These are phyloP conservation scores for Conger conger DNA, from an alignment of 2,113 vertebrate genomes.

Conservation along the genomic window DNA sequence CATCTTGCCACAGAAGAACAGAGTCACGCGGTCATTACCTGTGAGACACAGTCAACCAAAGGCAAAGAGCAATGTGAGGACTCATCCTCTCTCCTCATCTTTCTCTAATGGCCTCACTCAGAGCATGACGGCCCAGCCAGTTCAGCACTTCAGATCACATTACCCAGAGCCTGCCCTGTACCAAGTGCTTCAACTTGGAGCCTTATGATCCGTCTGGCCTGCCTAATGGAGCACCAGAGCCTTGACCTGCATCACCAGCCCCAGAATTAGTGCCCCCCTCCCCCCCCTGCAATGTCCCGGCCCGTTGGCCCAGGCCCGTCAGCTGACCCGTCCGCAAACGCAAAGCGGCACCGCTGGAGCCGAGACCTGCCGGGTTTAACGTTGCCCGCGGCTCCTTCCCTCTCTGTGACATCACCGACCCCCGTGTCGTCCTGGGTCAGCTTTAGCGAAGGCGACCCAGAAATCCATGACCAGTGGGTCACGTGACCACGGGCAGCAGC, in stretches of 20 bases:
- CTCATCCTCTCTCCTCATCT: slow-evolving; percentile 2
- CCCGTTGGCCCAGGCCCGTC: slow-evolving; percentile 49
- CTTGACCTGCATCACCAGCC: slow-evolving; percentile 66
- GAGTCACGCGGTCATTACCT: neutral
- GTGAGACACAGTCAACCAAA: neutral
- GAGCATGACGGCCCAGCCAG: slow-evolving; percentile 33
- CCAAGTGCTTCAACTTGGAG: slow-evolving; percentile 57
- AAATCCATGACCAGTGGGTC: slow-evolving; percentile 30
- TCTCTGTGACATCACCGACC: slow-evolving; percentile 47
- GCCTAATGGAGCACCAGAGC: slow-evolving; percentile 73
- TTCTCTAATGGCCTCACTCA: slow-evolving; percentile 45
- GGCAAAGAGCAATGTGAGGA: neutral
- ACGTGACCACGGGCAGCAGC: slow-evolving; percentile 29
- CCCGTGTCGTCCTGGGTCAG: slow-evolving; percentile 49
- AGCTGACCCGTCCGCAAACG: slow-evolving; percentile 60
- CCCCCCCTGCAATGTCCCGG: slow-evolving; percentile 57
- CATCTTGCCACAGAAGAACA: neutral
- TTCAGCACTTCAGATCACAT: slow-evolving; percentile 58
- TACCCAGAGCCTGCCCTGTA: slow-evolving; percentile 56
- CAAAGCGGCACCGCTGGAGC: slow-evolving; percentile 62
- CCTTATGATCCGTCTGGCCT: slow-evolving; percentile 71
- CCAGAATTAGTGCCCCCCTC: slow-evolving; percentile 62
- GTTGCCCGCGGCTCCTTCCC: slow-evolving; percentile 52
- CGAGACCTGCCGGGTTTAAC: slow-evolving; percentile 70
- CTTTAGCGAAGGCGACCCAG: slow-evolving; percentile 42